Evolutionary conservation across 2,797 vertebrate genomes (phyloP).

Genomic region (Phrynocephalus vlangalii): DNA sequence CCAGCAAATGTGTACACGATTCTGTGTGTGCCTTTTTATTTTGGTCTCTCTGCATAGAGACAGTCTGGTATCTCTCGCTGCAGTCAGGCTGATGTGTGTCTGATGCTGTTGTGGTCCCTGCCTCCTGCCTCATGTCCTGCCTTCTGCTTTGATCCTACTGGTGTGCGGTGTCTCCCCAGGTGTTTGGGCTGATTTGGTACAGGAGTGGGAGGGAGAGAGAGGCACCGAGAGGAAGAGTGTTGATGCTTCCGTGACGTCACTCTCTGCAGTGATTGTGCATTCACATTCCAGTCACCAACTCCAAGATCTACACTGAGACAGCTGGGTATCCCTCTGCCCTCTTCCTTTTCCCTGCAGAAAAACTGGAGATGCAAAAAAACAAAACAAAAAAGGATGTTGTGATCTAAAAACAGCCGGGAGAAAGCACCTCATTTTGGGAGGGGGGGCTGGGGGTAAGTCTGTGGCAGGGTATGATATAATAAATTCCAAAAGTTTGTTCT

Average conservation of each 20-base stretch:
- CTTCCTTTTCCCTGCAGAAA: conserved; percentile 1
- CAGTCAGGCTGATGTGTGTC: background rate
- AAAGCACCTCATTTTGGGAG: background rate
- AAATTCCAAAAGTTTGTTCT: background rate
- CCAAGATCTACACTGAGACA: background rate
- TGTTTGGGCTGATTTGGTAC: background rate
- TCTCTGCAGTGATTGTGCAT: conserved; percentile 28
- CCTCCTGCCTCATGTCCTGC: background rate
- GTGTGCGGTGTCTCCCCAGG: background rate
- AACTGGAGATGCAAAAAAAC: background rate
- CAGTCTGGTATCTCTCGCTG: background rate
- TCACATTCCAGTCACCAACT: conserved; percentile 33
- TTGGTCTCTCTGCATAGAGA: background rate
- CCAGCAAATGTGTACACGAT: background rate
- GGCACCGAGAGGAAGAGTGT: background rate
- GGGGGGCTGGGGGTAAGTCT: too few relatives aligned
- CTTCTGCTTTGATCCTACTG: background rate
- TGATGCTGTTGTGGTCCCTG: background rate
- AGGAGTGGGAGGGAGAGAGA: background rate
- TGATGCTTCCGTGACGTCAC: conserved; percentile 19
- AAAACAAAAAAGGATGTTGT: background rate
- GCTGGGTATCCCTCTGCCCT: conserved; percentile 8
- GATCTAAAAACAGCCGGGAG: background rate
- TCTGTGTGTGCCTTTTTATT: background rate
- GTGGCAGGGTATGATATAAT: background rate